Evolutionary conservation across 2,888 invertebrate genomes (phyloP).

Genomic region (Lasioglossum leucozonium): DNA sequence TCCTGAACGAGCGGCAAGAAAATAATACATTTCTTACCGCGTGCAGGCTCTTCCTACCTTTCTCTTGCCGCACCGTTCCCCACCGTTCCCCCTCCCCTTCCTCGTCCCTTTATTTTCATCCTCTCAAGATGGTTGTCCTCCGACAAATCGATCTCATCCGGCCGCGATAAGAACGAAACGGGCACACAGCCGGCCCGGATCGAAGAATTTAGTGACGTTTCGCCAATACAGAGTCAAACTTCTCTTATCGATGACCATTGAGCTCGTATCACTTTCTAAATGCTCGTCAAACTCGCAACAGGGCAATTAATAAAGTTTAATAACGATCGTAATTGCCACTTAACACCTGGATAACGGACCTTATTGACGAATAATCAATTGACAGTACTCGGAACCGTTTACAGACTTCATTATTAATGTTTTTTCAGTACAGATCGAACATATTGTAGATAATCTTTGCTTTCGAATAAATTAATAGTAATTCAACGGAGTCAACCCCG

Average conservation of each 20-base stretch:
- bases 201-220: not conserved
- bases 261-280: not conserved
- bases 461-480: constrained; percentile 1
- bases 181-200: not conserved
- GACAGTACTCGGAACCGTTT: not conserved
- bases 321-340: not conserved
- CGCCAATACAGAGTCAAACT: not conserved
- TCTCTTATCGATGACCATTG: not conserved
- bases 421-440: not conserved
- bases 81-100: not conserved
- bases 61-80: constrained; percentile 22
- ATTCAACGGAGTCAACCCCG: not conserved
- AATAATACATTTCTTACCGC: constrained; percentile 34
- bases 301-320: not conserved
- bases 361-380: not conserved
- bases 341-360: not conserved
- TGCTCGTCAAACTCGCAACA: not conserved
- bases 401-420: not conserved
- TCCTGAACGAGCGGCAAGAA: constrained; percentile 34
- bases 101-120: constrained; percentile 13
- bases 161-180: constrained; percentile 23
- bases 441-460: not conserved
- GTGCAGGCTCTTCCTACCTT: constrained; percentile 33
- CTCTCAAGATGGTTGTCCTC: constrained; percentile 40
- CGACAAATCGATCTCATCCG: constrained; percentile 30